A percentile compares a stretch with the other conserved stretches of the same genome.
phyloP scores from a whole-genome alignment of 2,888 invertebrate species.

The Meiosimyza decipiens region DNA sequence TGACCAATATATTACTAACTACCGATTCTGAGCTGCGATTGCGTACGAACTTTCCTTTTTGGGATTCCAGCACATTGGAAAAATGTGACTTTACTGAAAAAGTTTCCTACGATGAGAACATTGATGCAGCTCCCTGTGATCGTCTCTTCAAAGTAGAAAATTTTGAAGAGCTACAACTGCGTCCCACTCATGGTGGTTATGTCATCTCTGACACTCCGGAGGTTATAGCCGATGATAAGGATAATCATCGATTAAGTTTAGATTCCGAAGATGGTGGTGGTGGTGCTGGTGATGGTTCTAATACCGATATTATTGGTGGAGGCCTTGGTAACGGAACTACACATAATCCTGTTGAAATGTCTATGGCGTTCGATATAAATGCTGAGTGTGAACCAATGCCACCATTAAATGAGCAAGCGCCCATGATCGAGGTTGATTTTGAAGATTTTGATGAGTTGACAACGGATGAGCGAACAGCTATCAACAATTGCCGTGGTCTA shows the following conservation, averaged over 20 bases:
- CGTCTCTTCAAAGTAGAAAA: conserved; percentile 51
- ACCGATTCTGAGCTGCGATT: conserved; percentile 65
- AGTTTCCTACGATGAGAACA: conserved; percentile 38
- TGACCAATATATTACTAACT: conserved; percentile 72
- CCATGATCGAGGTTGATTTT: conserved; percentile 65
- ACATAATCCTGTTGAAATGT: conserved; percentile 70
- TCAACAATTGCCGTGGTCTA: conserved; percentile 62
- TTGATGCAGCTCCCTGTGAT: conserved; percentile 46
- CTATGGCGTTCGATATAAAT: conserved; percentile 73
- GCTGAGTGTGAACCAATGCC: conserved; percentile 74
- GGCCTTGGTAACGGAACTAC: conserved; percentile 62
- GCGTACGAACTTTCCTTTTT: conserved; percentile 58
- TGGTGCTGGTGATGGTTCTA: conserved; percentile 33
- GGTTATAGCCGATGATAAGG: conserved; percentile 51
- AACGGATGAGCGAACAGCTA: conserved; percentile 60
- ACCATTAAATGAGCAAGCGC: conserved; percentile 56
- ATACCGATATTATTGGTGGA: conserved; percentile 22
- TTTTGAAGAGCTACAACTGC: conserved; percentile 51
- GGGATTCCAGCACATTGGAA: conserved; percentile 51
- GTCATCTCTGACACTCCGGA: conserved; percentile 61
- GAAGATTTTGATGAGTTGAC: conserved; percentile 66
- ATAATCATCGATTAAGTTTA: conserved; percentile 38
- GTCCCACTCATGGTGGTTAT: conserved; percentile 61
- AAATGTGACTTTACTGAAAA: conserved; percentile 51
- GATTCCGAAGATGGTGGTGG: conserved; percentile 40